Conservation (phyloP, 2,888 invertebrate genomes). For the Troides oblongomaculatus region DNA sequence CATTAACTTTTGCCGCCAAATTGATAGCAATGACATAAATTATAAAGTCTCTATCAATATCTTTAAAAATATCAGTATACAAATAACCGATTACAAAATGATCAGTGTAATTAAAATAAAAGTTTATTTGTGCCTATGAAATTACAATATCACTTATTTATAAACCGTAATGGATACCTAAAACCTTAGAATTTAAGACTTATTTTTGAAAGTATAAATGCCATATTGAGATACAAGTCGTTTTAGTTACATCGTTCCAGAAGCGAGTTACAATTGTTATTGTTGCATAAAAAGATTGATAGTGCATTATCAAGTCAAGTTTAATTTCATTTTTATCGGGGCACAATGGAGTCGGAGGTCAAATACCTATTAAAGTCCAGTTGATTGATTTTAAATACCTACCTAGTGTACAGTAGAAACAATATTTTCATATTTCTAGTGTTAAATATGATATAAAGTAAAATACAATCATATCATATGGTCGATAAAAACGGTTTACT, state of each 20-base stretch:
- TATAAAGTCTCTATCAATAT: slow-evolving; percentile 7
- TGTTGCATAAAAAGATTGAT: slow-evolving; percentile 50
- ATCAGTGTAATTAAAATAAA: slow-evolving; percentile 21
- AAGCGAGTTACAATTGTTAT: slow-evolving; percentile 38
- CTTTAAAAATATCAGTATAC: slow-evolving; percentile 12
- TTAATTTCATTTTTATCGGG: slow-evolving; percentile 45
- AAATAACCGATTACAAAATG: slow-evolving; percentile 11
- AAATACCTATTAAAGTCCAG: slow-evolving; percentile 43
- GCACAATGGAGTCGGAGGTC: slow-evolving; percentile 49
- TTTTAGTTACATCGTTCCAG: slow-evolving; percentile 41
- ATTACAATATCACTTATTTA: slow-evolving; percentile 20
- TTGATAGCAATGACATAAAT: background rate
- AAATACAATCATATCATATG: background rate
- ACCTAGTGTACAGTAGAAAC: slow-evolving; percentile 41
- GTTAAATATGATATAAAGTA: background rate
- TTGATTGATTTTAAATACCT: slow-evolving; percentile 53
- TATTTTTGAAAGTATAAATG: slow-evolving; percentile 61
- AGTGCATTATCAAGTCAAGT: slow-evolving; percentile 51
- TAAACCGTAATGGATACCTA: slow-evolving; percentile 33
- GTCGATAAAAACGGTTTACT: too few species aligned
- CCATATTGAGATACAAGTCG: slow-evolving; percentile 46
- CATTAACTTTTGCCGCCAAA: background rate
- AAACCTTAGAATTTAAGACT: slow-evolving; percentile 48
- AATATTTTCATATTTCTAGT: background rate
- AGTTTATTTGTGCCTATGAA: slow-evolving; percentile 37